phyloP scores from a whole-genome alignment of 2,797 vertebrate species.

The Sciaenops ocellatus region DNA sequence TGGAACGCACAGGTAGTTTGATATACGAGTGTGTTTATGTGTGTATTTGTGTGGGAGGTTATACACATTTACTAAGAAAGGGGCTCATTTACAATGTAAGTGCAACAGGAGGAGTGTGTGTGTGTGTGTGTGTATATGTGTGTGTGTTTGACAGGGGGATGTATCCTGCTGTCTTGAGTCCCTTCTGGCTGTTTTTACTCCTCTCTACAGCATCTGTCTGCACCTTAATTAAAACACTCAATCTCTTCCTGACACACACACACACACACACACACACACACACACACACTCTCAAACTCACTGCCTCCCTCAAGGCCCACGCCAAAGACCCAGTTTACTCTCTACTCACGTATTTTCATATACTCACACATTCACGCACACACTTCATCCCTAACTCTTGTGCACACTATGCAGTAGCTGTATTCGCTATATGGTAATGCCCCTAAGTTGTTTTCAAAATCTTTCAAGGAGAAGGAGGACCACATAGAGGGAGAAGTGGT shows the following conservation, averaged over 20 bases:
- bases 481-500: conserved; percentile 12
- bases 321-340: conserved; percentile 67
- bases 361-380: conserved; percentile 38
- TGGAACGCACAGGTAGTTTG: conserved; percentile 93
- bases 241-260: conserved; percentile 74
- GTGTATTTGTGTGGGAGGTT: conserved; percentile 51
- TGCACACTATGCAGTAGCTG: conserved; percentile 29
- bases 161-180: conserved; percentile 73
- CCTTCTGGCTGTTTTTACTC: conserved; percentile 83
- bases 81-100: conserved; percentile 63
- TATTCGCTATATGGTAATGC: conserved; percentile 51
- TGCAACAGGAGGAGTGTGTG: conserved; percentile 60
- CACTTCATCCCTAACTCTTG: conserved; percentile 33
- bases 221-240: conserved; percentile 85
- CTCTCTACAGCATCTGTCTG: conserved; percentile 81
- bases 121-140: conserved; percentile 25
- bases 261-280: conserved; percentile 34
- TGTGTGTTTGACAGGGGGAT: conserved; percentile 54
- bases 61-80: conserved; percentile 58
- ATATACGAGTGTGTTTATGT: conserved; percentile 57
- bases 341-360: conserved; percentile 67
- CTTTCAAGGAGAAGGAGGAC: conserved; percentile 19
- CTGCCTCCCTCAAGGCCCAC: conserved; percentile 61
- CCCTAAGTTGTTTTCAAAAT: conserved; percentile 37
- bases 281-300: conserved; percentile 51